These are phyloP conservation scores for Pollenia griseotomentosa DNA, from an alignment of 2,888 invertebrate genomes.

Conservation along the genomic window DNA sequence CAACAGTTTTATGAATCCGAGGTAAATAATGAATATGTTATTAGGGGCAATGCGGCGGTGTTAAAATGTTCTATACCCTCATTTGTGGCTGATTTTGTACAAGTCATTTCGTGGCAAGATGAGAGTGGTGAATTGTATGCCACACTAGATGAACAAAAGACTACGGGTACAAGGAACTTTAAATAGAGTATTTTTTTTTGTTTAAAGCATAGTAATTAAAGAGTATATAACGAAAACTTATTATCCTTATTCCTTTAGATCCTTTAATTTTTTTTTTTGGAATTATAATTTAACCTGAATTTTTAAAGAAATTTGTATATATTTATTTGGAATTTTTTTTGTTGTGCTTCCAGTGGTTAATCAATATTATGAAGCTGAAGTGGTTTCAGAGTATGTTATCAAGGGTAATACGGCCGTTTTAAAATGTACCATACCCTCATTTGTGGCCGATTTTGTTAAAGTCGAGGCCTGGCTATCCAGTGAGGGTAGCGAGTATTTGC, in stretches of 20 bases:
- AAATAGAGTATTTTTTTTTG: conserved; percentile 18
- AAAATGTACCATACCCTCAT: conserved; percentile 95
- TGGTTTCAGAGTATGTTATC: conserved; percentile 95
- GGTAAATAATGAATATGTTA: conserved; percentile 90
- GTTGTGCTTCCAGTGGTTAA: conserved; percentile 88
- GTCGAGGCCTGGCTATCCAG: conserved; percentile 92
- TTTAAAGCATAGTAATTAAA: not conserved
- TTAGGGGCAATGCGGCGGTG: conserved; percentile 89
- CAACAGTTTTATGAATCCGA: conserved; percentile 90
- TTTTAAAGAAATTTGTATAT: not conserved
- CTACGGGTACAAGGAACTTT: conserved; percentile 70
- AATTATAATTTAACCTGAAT: conserved; percentile 43
- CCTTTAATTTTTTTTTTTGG: conserved; percentile 34
- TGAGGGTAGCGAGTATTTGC: conserved; percentile 89
- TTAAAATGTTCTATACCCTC: conserved; percentile 91
- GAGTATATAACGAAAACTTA: conserved; percentile 18
- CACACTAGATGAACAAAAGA: conserved; percentile 80
- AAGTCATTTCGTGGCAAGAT: conserved; percentile 89
- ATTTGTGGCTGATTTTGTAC: conserved; percentile 90
- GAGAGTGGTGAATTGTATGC: conserved; percentile 85
- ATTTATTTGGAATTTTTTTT: conserved; percentile 41
- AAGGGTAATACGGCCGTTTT: conserved; percentile 94
- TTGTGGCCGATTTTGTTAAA: conserved; percentile 95
- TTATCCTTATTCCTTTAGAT: conserved; percentile 34
- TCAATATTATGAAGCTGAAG: conserved; percentile 95